Conservation (phyloP, 2,113 vertebrate genomes). For the Ceratotherium simum region DNA sequence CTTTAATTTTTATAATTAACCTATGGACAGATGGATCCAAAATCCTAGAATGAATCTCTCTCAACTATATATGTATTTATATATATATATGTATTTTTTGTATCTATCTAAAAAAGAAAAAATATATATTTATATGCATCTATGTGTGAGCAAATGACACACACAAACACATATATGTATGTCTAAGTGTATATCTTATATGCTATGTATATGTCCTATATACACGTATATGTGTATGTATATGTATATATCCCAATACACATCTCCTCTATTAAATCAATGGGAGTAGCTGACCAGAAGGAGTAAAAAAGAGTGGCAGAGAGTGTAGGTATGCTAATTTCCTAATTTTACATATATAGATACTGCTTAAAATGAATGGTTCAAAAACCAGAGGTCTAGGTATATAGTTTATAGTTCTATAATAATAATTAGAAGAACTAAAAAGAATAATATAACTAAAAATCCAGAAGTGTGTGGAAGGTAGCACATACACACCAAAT, state of each 20-base stretch:
- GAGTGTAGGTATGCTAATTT: neutral
- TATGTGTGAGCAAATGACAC: neutral
- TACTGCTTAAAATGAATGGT: neutral
- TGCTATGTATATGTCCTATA: no score
- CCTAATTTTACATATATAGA: neutral
- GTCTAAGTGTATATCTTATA: neutral
- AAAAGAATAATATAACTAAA: neutral
- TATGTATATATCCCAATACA: neutral
- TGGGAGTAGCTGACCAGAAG: neutral
- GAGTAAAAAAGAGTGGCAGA: neutral
- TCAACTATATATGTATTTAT: neutral
- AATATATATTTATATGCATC: neutral
- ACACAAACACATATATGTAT: neutral
- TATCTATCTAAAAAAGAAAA: neutral
- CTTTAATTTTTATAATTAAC: conserved; percentile 9
- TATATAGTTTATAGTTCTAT: neutral
- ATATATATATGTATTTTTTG: neutral
- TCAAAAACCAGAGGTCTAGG: neutral
- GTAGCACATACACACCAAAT: neutral
- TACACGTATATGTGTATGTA: neutral
- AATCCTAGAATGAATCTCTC: neutral
- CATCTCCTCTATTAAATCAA: neutral
- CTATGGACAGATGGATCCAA: neutral
- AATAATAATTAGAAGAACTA: neutral
- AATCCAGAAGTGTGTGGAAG: neutral